phyloP scores from a whole-genome alignment of 2,113 vertebrate species.

The Ranitomeya variabilis region DNA sequence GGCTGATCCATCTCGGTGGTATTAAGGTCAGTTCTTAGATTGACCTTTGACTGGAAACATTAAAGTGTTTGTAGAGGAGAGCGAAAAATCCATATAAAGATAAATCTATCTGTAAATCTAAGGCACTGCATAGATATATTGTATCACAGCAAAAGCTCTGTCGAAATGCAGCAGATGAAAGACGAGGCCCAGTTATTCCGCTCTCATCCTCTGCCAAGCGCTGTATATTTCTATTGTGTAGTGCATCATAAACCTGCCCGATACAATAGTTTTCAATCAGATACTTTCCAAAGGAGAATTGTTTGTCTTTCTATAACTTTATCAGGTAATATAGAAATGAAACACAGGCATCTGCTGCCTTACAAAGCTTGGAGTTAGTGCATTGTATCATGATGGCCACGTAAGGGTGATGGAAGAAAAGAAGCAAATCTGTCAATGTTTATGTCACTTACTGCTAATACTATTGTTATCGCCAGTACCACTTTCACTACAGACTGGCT shows the following conservation, averaged over 20 bases:
- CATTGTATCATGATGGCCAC: not conserved
- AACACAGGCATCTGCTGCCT: not conserved
- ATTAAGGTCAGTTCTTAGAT: constrained; percentile 11
- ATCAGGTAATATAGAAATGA: not conserved
- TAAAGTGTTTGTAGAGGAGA: not conserved
- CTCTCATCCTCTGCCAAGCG: not conserved
- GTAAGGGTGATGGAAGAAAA: not conserved
- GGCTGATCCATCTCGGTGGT: not conserved
- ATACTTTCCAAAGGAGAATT: not conserved
- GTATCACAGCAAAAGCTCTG: not conserved
- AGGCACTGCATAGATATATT: not conserved
- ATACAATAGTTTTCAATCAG: not conserved
- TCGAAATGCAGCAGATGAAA: not conserved
- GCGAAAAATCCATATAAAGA: constrained; percentile 27
- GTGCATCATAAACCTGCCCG: not conserved
- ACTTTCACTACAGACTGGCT: too few species aligned
- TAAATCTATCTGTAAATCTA: constrained; percentile 34
- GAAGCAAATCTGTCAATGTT: not conserved
- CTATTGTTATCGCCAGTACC: not conserved
- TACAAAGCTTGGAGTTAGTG: not conserved
- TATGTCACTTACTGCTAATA: not conserved
- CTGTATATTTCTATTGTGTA: not conserved
- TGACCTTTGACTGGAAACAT: constrained; percentile 19
- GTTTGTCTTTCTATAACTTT: not conserved
- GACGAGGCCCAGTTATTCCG: not conserved